These are phyloP conservation scores for Frieseomelitta varia DNA, from an alignment of 1,140 invertebrate genomes.

Conservation along the genomic window DNA sequence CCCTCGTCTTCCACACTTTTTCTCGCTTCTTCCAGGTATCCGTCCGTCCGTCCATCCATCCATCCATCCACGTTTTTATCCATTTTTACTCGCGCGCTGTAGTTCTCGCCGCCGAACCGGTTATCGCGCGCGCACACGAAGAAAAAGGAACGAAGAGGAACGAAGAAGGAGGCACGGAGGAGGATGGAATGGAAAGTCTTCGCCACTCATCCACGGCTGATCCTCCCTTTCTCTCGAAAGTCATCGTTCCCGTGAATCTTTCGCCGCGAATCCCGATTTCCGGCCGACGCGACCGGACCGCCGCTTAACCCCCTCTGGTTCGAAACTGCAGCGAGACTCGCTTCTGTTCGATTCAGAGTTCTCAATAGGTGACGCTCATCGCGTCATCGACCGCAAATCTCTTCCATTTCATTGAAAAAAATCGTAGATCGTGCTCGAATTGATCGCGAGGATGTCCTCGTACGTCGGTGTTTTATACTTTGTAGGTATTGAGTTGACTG, in stretches of 20 bases:
- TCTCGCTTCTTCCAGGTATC: conserved; percentile 20
- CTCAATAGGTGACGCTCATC: not conserved
- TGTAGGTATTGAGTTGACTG: not conserved
- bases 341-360: not conserved
- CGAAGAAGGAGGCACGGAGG: conserved; percentile 1
- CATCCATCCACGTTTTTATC: conserved; percentile 26
- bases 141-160: conserved; percentile 57
- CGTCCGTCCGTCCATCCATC: not conserved
- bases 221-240: conserved; percentile 68
- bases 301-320: conserved; percentile 36
- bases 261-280: conserved; percentile 25
- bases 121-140: conserved; percentile 35
- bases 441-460: not conserved
- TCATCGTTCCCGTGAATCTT: conserved; percentile 61
- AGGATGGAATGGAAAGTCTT: conserved; percentile 67
- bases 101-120: conserved; percentile 7
- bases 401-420: not conserved
- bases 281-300: conserved; percentile 49
- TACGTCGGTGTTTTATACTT: no score
- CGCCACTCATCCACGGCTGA: conserved; percentile 63
- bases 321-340: not conserved
- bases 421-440: not conserved
- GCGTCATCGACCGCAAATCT: not conserved
- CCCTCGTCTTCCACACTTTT: conserved; percentile 13
- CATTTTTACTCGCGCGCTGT: not conserved